Evolutionary conservation across 2,113 vertebrate genomes (phyloP).

Genomic region (Gorsachius goisagi): DNA sequence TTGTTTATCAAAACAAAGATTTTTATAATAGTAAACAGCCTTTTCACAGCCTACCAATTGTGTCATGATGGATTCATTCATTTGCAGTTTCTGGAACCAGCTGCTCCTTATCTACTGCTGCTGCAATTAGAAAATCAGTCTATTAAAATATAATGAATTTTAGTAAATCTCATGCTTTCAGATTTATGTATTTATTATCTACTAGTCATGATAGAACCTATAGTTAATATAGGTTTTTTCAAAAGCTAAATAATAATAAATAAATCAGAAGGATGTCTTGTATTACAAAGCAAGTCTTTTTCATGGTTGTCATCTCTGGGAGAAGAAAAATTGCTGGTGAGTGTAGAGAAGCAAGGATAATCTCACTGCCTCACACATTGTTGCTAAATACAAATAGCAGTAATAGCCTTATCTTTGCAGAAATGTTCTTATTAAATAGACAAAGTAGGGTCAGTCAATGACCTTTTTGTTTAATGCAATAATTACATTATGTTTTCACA

Average conservation of each 20-base stretch:
- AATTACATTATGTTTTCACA: constrained; percentile 1
- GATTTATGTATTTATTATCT: neutral
- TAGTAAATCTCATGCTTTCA: neutral
- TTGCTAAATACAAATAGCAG: neutral
- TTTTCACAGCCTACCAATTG: neutral
- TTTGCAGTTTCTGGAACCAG: neutral
- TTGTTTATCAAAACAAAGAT: neutral
- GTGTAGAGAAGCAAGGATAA: neutral
- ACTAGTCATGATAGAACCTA: neutral
- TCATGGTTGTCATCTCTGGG: neutral
- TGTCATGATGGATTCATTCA: neutral
- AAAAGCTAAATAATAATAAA: neutral
- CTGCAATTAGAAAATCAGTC: constrained; percentile 20
- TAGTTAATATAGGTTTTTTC: neutral
- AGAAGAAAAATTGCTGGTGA: neutral
- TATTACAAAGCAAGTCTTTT: neutral
- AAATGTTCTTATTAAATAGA: constrained; percentile 21
- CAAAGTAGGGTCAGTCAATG: neutral
- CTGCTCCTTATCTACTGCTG: neutral
- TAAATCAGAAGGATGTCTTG: neutral
- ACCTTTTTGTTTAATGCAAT: constrained; percentile 26
- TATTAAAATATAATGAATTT: neutral
- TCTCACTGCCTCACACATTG: neutral
- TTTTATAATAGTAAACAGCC: neutral
- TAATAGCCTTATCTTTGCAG: neutral